Conservation (phyloP, 1,140 invertebrate species). For the Nebria ingens region DNA sequence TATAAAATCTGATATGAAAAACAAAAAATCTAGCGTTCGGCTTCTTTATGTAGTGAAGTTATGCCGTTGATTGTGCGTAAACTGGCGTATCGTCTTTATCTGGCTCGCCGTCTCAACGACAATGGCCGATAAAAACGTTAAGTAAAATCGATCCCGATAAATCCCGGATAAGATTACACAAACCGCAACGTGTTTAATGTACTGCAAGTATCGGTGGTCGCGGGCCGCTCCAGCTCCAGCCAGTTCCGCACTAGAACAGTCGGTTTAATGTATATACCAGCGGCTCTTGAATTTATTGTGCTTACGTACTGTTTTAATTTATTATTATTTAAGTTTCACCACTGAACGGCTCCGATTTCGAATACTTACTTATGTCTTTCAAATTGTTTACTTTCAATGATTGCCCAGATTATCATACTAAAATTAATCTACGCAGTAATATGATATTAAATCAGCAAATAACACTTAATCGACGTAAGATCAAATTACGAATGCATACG, state of each 20-base stretch:
- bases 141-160: slow-evolving; percentile 7
- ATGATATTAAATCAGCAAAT: too few relatives aligned
- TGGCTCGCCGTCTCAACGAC: not conserved
- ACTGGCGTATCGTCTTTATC: not conserved
- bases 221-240: not conserved
- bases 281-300: not conserved
- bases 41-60: too few relatives aligned
- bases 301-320: slow-evolving; percentile 1
- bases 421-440: too few relatives aligned
- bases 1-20: too few relatives aligned
- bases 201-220: slow-evolving; percentile 1
- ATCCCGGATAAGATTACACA: slow-evolving; percentile 6
- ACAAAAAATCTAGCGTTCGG: too few relatives aligned
- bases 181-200: slow-evolving; percentile 8
- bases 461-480: too few relatives aligned
- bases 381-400: too few relatives aligned
- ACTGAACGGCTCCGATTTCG: too few relatives aligned
- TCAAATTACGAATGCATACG: too few relatives aligned
- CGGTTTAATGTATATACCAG: not conserved
- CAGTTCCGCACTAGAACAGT: not conserved
- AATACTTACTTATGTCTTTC: too few relatives aligned
- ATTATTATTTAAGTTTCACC: slow-evolving; percentile 7
- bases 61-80: too few relatives aligned
- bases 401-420: too few relatives aligned
- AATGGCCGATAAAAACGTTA: slow-evolving; percentile 8